Evolutionary conservation across 2,113 vertebrate species (phyloP).

Genomic region (Nematolebias whitei): DNA sequence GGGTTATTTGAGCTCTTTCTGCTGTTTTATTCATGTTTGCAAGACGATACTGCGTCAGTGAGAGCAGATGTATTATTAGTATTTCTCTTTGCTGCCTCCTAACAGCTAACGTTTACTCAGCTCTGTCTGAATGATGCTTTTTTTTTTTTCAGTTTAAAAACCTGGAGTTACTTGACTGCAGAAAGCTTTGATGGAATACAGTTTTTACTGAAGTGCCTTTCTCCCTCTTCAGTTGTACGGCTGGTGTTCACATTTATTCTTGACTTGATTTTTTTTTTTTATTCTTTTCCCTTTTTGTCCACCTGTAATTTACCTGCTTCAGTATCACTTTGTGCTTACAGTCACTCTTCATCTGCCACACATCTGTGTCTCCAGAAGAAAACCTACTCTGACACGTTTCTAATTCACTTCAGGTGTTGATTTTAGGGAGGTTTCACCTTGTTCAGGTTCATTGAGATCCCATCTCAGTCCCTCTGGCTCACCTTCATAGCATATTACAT

Average conservation of each 20-base stretch:
- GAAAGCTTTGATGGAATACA: background rate
- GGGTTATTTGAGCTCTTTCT: background rate
- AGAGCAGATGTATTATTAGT: background rate
- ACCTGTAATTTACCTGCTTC: background rate
- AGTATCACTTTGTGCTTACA: background rate
- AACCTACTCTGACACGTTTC: background rate
- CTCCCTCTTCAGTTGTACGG: background rate
- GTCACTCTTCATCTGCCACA: background rate
- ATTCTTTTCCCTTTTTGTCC: background rate
- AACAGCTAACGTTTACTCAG: background rate
- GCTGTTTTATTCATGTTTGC: background rate
- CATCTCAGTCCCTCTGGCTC: conserved; percentile 3
- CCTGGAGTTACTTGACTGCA: background rate
- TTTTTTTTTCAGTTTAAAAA: no score
- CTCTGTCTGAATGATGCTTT: background rate
- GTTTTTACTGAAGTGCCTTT: background rate
- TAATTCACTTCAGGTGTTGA: conserved; percentile 3
- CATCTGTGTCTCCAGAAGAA: background rate
- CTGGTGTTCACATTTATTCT: background rate
- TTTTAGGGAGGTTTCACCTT: background rate
- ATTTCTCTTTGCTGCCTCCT: background rate
- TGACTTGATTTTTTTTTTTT: background rate
- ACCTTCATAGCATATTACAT: background rate
- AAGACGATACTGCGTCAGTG: background rate
- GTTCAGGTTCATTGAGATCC: background rate